Evolutionary conservation across 2,113 vertebrate species (phyloP), one percentile per base, ranked within the genome.

Genomic region (Melanerpes formicivorus): DNA sequence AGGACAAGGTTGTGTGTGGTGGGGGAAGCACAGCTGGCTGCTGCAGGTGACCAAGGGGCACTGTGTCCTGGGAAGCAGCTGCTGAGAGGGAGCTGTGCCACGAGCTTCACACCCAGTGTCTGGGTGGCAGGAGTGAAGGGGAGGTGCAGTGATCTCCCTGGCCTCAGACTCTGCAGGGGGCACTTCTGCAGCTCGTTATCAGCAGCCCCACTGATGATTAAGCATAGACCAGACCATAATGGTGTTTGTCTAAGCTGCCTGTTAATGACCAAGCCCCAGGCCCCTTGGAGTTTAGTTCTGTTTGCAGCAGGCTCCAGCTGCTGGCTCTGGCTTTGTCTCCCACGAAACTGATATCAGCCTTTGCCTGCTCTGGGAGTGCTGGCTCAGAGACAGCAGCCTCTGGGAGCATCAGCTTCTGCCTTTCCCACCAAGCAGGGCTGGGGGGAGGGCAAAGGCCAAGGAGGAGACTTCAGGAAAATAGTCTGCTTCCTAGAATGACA

Each of bases 241-340:
- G 52, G 56, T 52, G 44, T 90, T 91, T 94, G 80, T 92, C 44
- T 50, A 71, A 80, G 70, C n/a, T 60, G 63, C n/a, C 59, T 89
- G 63, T 85, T 82, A 94, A 75, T 86, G 92, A 74, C 29, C 75
- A 42, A 75, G 30, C 29, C 67, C 18, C 64, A 84, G 48, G 42
- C 65, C 4, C 0, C 66, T 62, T 75, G 63, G 63, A 64, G 37
- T 69, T 90, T 89, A 71, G 18, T 67, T 32, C 44, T 60, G 56
- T 66, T 58, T 70, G 63, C 87, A 84, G 72, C 75, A 73, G 91
- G 75, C 62, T 64, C 55, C 81, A 87, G 84, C 90, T 91, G 90
- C 80, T 83, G 67, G 54, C 46, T 83, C 14, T 3, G 0, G 66
- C 73, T 74, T 76, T n/a, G 26, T 88, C 74, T 90, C 66, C 79